Percentiles rank a stretch among this genome's conserved stretches.
Evolutionary conservation across 1,140 invertebrate genomes (phyloP).

Genomic region (Eurosta solidaginis): DNA sequence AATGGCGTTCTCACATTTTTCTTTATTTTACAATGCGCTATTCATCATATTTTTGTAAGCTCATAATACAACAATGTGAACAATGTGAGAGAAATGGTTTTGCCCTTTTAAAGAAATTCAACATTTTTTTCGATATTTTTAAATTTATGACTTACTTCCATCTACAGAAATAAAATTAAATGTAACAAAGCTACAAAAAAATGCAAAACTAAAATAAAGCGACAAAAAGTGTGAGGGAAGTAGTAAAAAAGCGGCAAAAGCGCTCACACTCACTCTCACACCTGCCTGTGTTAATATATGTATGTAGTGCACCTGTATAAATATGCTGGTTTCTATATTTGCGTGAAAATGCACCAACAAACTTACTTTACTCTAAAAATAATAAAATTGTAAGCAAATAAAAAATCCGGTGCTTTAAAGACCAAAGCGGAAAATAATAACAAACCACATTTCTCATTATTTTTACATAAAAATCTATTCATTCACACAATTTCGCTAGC

Average conservation of each 20-base stretch:
- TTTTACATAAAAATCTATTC: conserved; percentile 23
- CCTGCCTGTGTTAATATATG: not conserved
- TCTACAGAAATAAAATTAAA: not conserved
- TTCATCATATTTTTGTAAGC: not conserved
- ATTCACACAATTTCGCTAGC: conserved; percentile 20
- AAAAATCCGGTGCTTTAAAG: not conserved
- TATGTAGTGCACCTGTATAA: not conserved
- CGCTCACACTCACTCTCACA: not conserved
- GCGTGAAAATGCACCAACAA: conserved; percentile 4
- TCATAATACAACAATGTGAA: not conserved
- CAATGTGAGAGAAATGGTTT: not conserved
- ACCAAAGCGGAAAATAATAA: conserved; percentile 20
- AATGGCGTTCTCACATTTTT: too few species aligned
- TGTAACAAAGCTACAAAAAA: too few species aligned
- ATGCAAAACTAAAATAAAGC: too few species aligned
- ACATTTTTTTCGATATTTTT: not conserved
- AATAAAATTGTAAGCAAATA: conserved; percentile 1
- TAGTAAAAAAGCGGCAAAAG: not conserved
- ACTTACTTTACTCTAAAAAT: not conserved
- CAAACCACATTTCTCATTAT: conserved; percentile 25
- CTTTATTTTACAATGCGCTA: not conserved
- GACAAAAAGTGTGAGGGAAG: not conserved
- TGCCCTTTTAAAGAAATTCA: not conserved
- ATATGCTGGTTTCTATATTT: not conserved
- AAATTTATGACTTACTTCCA: not conserved